phyloP scores from a whole-genome alignment of 2,113 vertebrate genomes.

The Rhinichthys klamathensis region DNA sequence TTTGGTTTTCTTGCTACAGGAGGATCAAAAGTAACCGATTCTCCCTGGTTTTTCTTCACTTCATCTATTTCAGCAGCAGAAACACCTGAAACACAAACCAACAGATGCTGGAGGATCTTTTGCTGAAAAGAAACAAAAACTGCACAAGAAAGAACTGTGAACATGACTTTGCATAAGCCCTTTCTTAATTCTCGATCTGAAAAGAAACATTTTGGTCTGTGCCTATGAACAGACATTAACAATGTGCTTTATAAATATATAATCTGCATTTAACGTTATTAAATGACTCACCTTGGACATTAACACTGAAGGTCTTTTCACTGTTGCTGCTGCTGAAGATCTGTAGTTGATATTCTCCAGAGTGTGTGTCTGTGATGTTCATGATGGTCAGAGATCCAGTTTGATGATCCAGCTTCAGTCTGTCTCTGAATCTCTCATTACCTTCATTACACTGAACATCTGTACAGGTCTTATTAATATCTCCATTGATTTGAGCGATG shows the following conservation, averaged over 20 bases:
- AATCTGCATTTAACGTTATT: not conserved
- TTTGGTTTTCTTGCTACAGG: too few species aligned
- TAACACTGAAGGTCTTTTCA: not conserved
- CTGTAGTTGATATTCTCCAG: not conserved
- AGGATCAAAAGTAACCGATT: too few species aligned
- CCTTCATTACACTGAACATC: not conserved
- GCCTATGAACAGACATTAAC: too few species aligned
- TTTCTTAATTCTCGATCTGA: not conserved
- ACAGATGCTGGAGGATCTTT: too few species aligned
- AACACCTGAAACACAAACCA: too few species aligned
- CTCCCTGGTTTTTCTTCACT: too few species aligned
- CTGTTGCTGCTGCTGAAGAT: accelerated
- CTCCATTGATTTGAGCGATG: not conserved
- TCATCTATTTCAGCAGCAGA: too few species aligned
- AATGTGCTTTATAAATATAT: too few species aligned
- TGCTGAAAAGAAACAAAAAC: too few species aligned
- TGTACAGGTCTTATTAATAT: not conserved
- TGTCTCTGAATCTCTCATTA: not conserved
- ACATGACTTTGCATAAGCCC: too few species aligned
- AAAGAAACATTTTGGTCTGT: not conserved
- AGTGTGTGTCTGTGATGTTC: not conserved
- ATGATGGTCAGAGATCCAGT: not conserved
- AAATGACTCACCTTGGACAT: not conserved
- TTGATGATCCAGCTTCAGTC: not conserved
- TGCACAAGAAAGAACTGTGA: too few species aligned